A percentile compares a stretch with the other conserved stretches of the same genome.
Evolutionary conservation across 2,113 vertebrate genomes (phyloP).

Genomic region (Paralichthys olivaceus): DNA sequence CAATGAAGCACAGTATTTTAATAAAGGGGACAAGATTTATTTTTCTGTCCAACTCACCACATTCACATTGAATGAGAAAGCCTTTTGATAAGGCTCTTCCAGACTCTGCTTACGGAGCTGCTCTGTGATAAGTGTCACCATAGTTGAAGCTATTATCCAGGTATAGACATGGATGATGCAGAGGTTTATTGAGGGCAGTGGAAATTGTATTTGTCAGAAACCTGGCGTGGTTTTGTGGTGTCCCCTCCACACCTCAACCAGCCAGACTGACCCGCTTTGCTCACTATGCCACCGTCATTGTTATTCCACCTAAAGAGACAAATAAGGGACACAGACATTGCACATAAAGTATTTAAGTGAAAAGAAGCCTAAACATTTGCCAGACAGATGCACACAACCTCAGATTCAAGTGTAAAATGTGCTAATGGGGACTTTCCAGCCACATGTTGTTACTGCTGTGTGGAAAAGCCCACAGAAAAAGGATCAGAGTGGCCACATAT

Average conservation of each 20-base stretch:
- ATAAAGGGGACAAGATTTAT: not conserved
- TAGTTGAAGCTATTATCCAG: conserved; percentile 69
- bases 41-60: conserved; percentile 80
- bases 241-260: conserved; percentile 75
- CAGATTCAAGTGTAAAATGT: not conserved
- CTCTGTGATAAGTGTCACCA: conserved; percentile 91
- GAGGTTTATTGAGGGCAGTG: conserved; percentile 32
- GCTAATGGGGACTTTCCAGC: not conserved
- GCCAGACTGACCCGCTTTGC: conserved; percentile 62
- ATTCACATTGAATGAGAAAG: conserved; percentile 86
- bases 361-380: not conserved
- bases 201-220: conserved; percentile 47
- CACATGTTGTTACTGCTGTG: not conserved
- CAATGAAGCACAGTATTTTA: not conserved
- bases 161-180: conserved; percentile 30
- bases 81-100: conserved; percentile 87
- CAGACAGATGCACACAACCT: not conserved
- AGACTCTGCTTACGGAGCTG: conserved; percentile 90
- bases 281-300: conserved; percentile 58
- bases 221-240: conserved; percentile 71
- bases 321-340: conserved; percentile 4
- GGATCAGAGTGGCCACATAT: conserved; percentile 10
- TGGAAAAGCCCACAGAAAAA: not conserved
- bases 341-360: not conserved
- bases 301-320: conserved; percentile 56